Base-by-base conservation (phyloP, 2,797 vertebrate species). In the Bovichtus diacanthus region DNA sequence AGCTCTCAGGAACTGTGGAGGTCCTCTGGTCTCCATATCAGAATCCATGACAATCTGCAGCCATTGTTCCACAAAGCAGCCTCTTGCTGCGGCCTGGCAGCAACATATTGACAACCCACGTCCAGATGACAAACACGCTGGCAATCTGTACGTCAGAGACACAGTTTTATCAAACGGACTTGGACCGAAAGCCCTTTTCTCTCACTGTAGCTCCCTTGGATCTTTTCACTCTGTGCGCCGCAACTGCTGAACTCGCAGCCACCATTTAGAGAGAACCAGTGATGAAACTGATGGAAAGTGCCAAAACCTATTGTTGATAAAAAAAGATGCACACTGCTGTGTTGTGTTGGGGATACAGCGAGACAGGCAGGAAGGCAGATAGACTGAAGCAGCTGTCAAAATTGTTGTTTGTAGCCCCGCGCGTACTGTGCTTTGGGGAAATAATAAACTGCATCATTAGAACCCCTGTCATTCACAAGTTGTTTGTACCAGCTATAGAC, bases 371-470 rank as follows among this genome's bases (percentile, higher is more conserved):
- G 91, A 77, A 91, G 87, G 90, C 86, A 87, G 88, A 90, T 78
- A 88, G 88, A 90, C 83, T 88, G 92, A 90, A 92, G 91, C 90
- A 90, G 90, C 94, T 94, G 93, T 94, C 93, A 92, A 53, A 91
- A 85, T 87, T 86, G 90, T 94, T 93, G 92, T 93, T 94, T 94
- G 93, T 91, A 90, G 92, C 90, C 90, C 89, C 88, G 55, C 46
- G 87, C 46, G 89, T 81, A 53, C 85, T 10, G 77, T 51, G 84
- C 92, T 90, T 91, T 81, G 88, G 93, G 93, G 90, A 94, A 91
- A 93, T 93, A 90, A 93, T 94, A 93, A 94, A 93, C 87, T 92
- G 90, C 90, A 92, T 94, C 92, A 94, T 94, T 94, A 94, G 88
- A 90, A 93, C 88, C 87, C 86, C 90, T 93, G 92, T 90, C 91